Evolutionary conservation across 2,888 invertebrate species (phyloP).

Genomic region (Oligia latruncula): DNA sequence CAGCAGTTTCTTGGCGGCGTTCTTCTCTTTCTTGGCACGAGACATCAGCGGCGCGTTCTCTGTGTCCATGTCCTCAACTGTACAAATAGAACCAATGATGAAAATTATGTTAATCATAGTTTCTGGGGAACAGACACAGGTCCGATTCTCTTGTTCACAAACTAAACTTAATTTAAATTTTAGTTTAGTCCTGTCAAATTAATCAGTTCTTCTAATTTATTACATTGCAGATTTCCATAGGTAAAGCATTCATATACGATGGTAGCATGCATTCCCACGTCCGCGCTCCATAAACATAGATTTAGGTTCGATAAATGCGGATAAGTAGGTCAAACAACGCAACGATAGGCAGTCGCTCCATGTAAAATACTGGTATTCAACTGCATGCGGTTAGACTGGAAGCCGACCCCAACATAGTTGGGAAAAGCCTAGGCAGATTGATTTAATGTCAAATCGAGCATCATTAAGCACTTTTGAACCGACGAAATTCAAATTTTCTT

Average conservation of each 20-base stretch:
- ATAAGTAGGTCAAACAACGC: too few species aligned
- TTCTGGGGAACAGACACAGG: not conserved
- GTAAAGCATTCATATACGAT: too few species aligned
- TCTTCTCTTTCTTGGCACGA: constrained; percentile 89
- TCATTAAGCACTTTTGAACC: not conserved
- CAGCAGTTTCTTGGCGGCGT: constrained; percentile 92
- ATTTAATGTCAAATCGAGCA: not conserved
- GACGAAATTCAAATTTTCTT: too few species aligned
- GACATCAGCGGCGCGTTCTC: constrained; percentile 86
- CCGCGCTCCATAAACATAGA: too few species aligned
- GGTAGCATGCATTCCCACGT: too few species aligned
- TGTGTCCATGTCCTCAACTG: constrained; percentile 80
- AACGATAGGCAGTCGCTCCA: not conserved
- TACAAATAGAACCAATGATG: not conserved
- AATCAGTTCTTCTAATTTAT: too few species aligned
- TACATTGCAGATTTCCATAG: too few species aligned
- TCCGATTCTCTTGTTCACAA: too few species aligned
- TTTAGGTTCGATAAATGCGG: too few species aligned
- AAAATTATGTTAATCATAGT: not conserved
- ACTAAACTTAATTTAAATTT: too few species aligned
- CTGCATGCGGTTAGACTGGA: not conserved
- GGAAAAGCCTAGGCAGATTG: not conserved
- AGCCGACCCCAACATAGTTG: not conserved
- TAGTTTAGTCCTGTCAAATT: too few species aligned
- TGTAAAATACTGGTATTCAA: not conserved